These are phyloP conservation scores for Lasioglossum vierecki DNA, from an alignment of 2,888 invertebrate genomes.

Conservation along the genomic window DNA sequence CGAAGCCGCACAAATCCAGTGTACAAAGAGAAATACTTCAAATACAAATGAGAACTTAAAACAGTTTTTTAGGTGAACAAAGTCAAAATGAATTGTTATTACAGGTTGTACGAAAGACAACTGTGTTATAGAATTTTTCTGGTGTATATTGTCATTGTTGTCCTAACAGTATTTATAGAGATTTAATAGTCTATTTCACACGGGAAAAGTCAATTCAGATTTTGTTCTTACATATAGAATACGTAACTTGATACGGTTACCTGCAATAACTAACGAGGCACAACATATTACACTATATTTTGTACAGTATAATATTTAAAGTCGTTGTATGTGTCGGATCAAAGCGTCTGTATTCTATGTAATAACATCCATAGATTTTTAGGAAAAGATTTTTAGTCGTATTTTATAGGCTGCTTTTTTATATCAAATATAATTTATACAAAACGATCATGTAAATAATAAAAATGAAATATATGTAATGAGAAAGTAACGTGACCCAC, in stretches of 20 bases:
- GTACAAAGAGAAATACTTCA: conserved; percentile 53
- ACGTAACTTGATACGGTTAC: conserved; percentile 64
- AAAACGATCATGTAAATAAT: conserved; percentile 51
- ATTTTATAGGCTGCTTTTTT: conserved; percentile 71
- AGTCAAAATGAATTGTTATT: conserved; percentile 25
- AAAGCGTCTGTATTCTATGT: conserved; percentile 55
- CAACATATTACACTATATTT: conserved; percentile 79
- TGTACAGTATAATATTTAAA: conserved; percentile 78
- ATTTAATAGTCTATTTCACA: conserved; percentile 58
- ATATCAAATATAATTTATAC: conserved; percentile 65
- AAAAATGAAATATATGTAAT: conserved; percentile 38
- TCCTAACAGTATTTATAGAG: conserved; percentile 36
- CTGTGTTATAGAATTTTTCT: conserved; percentile 9
- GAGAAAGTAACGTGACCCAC: conserved; percentile 31
- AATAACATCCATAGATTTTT: conserved; percentile 70
- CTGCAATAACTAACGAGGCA: conserved; percentile 76
- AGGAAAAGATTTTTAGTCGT: conserved; percentile 70
- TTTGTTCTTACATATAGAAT: conserved; percentile 56
- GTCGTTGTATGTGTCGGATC: conserved; percentile 67
- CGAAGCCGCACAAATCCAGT: conserved; percentile 60
- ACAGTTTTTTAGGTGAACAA: conserved; percentile 36
- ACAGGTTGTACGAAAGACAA: not conserved
- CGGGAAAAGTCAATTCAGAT: conserved; percentile 64
- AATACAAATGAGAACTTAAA: not conserved
- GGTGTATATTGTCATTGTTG: conserved; percentile 25